Evolutionary conservation across 2,113 vertebrate species (phyloP), one percentile per base, ranked within the genome.

Genomic region (Antidorcas marsupialis): DNA sequence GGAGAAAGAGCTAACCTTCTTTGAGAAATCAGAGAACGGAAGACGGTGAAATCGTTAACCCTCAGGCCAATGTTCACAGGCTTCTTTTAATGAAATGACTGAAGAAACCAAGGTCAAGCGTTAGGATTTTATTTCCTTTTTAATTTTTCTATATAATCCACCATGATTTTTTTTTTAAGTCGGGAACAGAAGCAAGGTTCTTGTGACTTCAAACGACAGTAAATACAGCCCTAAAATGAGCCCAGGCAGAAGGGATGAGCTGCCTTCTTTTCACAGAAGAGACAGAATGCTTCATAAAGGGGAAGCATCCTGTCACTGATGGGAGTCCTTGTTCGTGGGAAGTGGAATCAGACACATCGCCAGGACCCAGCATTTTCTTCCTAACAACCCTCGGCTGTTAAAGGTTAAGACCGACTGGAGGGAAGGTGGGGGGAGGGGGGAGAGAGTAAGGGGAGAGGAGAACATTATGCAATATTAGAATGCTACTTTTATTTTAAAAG

Each of bases 401-500:
- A 97, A 98, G 98, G 98, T 97, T 96, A 97, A 92, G 7, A 16
- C 39, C 0, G 81, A 89, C 67, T 81, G 25, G 59, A 83, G 96
- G 76, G 94, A 67, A 33, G 59, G 94, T 30, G 62, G 57, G 39
- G 39, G 28, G 76, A 64, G 19, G 62, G 10, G 79, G 30, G 60
- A 76, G 33, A n/a, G 55, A 28, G 28, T 0, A 14, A 79, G 59
- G 60, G n/a, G 67, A 36, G 6, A 88, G 94, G 60, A 94, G 92
- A 97, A 95, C 87, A 33, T 13, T n/a, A 97, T 9, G 15, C 97
- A 86, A 95, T 86, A 53, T 98, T 96, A 98, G 97, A 98, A 98
- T 47, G 93, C 98, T 97, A 98, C 98, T 99, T 98, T 98, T 99
- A 99, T 98, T 99, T 99, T 98, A 99, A 99, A 98, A 99, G 99